A percentile compares a stretch with the other conserved stretches of the same genome.
phyloP scores from a whole-genome alignment of 2,888 invertebrate genomes.

The Sericinus montela region DNA sequence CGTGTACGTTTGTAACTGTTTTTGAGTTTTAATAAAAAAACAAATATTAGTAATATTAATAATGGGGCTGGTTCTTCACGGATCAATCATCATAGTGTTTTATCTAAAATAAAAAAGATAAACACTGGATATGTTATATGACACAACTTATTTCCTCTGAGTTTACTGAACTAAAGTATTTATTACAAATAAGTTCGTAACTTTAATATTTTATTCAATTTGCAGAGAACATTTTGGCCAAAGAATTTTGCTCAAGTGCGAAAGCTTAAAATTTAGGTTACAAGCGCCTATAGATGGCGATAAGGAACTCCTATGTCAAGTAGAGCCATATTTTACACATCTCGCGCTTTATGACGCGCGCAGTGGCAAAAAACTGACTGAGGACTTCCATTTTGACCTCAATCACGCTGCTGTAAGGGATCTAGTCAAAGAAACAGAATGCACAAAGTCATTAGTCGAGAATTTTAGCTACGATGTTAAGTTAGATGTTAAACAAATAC shows the following conservation, averaged over 20 bases:
- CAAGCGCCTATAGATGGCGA: conserved; percentile 89
- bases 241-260: conserved; percentile 89
- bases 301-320: conserved; percentile 86
- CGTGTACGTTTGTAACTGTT: no score
- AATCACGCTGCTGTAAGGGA: conserved; percentile 85
- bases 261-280: conserved; percentile 89
- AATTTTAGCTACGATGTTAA: conserved; percentile 76
- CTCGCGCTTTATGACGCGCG: conserved; percentile 94
- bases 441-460: conserved; percentile 71
- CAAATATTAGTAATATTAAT: no score
- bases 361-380: conserved; percentile 92
- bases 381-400: conserved; percentile 94
- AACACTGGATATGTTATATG: no score
- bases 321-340: conserved; percentile 96
- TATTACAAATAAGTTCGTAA: no score
- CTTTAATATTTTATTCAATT: conserved; percentile 19
- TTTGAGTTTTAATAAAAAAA: no score
- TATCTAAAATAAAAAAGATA: no score
- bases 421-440: conserved; percentile 70
- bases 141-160: no score
- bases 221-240: conserved; percentile 91
- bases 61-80: no score
- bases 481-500: conserved; percentile 84
- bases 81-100: no score
- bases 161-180: no score